These are phyloP conservation scores for Euzetes globulus DNA, from an alignment of 2,888 invertebrate genomes.

Conservation along the genomic window DNA sequence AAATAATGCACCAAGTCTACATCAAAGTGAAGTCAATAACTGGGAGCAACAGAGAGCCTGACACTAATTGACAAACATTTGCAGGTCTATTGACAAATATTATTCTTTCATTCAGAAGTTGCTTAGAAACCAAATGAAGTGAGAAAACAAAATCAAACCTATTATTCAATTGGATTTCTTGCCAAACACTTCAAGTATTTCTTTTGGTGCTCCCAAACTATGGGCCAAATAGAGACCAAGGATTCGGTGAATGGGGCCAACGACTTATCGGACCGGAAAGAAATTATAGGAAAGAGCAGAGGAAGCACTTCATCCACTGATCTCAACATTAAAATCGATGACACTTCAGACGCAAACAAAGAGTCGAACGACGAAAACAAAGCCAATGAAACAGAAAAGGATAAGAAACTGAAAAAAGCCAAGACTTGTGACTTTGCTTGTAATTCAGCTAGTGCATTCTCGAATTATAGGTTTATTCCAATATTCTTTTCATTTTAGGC, in stretches of 20 bases:
- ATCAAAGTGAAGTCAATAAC: no score
- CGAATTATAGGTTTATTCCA: neutral
- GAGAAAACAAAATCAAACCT: no score
- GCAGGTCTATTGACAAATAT: no score
- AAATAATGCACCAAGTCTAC: no score
- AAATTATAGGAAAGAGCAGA: neutral
- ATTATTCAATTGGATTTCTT: no score
- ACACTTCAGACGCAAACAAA: neutral
- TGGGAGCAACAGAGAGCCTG: no score
- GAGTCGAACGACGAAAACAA: neutral
- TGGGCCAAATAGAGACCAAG: neutral
- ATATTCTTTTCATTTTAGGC: neutral
- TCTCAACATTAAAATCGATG: neutral
- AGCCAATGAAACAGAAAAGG: neutral
- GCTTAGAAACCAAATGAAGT: no score
- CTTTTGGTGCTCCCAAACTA: no score
- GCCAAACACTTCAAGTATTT: no score
- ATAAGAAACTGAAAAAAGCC: neutral
- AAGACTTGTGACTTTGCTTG: constrained; percentile 9
- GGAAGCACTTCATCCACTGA: neutral
- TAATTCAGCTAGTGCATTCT: neutral
- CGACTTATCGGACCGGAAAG: neutral
- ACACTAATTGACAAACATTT: no score
- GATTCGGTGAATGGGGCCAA: neutral
- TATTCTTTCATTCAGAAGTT: no score